Evolutionary conservation across 2,888 invertebrate genomes (phyloP), one percentile per base, ranked within the genome.

Genomic region (Platerodrilus igneus): DNA sequence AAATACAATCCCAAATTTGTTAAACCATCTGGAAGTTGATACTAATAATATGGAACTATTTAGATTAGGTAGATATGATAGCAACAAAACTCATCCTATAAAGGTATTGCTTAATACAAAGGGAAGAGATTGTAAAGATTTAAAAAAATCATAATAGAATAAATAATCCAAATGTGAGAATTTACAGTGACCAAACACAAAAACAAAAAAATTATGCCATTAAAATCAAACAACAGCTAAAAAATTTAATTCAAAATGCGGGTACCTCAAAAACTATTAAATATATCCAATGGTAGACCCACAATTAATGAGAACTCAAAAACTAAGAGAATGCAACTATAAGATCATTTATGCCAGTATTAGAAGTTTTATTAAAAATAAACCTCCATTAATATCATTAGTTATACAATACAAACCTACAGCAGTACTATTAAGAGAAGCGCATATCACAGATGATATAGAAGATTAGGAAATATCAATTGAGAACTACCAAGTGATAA

Each of bases 261-360:
- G 35, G 29, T 17, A 29, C 19, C 18, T 35, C 35, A 7, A 41
- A 35, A 31, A 25, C 41, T 28, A 36, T 41, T 23, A 35, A 16
- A 32, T 39, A 39, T 25, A 38, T 38, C 11, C n/a, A 38, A 38
- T 32, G 22, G 29, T 19, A 38, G 25, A 26, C 40, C 35, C 14
- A 35, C 34, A 9, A 36, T 41, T 29, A 36, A 36, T 21, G 25
- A 36, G 7, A 41, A 30, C 17, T 1, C 41, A 21, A 71, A n/a
- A 72, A 15, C 70, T 83, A 53, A 83, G 88, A 0, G 78, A 86
- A 3, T 74, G 84, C 3, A 81, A n/a, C n/a, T n/a, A n/a, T n/a
- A n/a, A n/a, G n/a, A n/a, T n/a, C n/a, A n/a, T n/a, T n/a, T n/a
- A n/a, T n/a, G n/a, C n/a, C n/a, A n/a, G n/a, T n/a, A n/a, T n/a